Base-by-base conservation (phyloP, 1,140 invertebrate genomes). In the Agrypnia vestita region DNA sequence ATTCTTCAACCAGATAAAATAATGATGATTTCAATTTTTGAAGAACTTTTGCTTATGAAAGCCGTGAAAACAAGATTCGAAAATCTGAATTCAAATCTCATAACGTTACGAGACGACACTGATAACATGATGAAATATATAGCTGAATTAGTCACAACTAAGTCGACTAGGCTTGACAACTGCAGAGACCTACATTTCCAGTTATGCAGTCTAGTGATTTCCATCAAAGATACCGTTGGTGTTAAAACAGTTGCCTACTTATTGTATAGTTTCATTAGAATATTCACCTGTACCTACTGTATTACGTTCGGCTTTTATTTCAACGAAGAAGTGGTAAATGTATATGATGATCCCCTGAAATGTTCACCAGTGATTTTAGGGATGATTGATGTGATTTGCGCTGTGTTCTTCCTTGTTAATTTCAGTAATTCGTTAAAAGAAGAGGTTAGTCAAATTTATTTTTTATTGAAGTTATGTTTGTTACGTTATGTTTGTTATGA, bases 131-230 rank as follows among this genome's bases (percentile, higher is more conserved):
- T 35, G 25, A 35, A 35, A 3, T 35, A 35, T 35, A 3, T 6
- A 6, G 6, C 6, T 3, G 6, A 35, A 35, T 35, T 35, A 35
- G 1, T 35, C 6, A 3, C 25, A 35, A 3, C 6, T 3, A 6
- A 6, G 6, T 35, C 55, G 4, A 12, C 61, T 1, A 64, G 13
- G n/a, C 19, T 64, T 19, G 61, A 19, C 3, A 8, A 25, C 25
- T 64, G 35, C 13, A 25, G 19, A 25, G 61, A 64, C 7, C 15
- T 64, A n/a, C 61, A 64, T 64, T 64, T 13, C n/a, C 13, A 64
- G 21, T 35, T 64, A 8, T 64, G 61, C 35, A 35, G 10, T 64
- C 35, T 64, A 13, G n/a, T n/a, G 1, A 11, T 12, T 13, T 19
- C 19, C 4, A n/a, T 64, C 19, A 64, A 43, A 25, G 35, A 64